Evolutionary conservation across 2,888 invertebrate species (phyloP).

Genomic region (Trichogramma dendrolimi): DNA sequence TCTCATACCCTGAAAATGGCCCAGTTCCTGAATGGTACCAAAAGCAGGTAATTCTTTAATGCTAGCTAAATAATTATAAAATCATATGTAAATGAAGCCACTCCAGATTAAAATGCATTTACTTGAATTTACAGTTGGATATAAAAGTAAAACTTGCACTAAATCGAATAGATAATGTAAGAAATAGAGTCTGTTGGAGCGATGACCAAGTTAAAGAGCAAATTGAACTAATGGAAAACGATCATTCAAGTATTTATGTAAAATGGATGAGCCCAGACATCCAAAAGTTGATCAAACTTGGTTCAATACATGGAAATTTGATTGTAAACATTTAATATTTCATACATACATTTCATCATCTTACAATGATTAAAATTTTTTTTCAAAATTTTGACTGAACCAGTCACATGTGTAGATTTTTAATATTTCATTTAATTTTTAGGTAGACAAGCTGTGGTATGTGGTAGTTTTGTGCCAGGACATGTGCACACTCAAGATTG

Average conservation of each 20-base stretch:
- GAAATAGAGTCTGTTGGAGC: no score
- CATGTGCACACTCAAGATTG: slow-evolving; percentile 23
- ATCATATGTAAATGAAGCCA: no score
- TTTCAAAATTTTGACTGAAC: neutral
- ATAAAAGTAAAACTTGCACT: no score
- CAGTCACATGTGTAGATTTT: neutral
- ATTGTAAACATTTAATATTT: slow-evolving; percentile 16
- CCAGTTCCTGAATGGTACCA: no score
- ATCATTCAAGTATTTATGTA: slow-evolving; percentile 25
- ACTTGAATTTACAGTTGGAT: no score
- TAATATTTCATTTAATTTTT: no score
- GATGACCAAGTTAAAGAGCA: neutral
- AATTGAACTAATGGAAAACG: slow-evolving; percentile 20
- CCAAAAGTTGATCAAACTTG: slow-evolving; percentile 21
- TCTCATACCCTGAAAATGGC: neutral
- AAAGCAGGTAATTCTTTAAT: no score
- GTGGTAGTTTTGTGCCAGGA: neutral
- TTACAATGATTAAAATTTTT: no score
- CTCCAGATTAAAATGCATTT: no score
- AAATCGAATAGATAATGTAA: no score
- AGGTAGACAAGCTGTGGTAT: neutral
- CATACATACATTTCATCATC: neutral
- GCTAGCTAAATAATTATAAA: no score
- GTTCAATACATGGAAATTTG: slow-evolving; percentile 27
- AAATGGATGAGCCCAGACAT: slow-evolving; percentile 22